Percentiles rank a stretch among this genome's conserved stretches.
Conservation (phyloP, 1,140 invertebrate species). For the Drosophila eugracilis region DNA sequence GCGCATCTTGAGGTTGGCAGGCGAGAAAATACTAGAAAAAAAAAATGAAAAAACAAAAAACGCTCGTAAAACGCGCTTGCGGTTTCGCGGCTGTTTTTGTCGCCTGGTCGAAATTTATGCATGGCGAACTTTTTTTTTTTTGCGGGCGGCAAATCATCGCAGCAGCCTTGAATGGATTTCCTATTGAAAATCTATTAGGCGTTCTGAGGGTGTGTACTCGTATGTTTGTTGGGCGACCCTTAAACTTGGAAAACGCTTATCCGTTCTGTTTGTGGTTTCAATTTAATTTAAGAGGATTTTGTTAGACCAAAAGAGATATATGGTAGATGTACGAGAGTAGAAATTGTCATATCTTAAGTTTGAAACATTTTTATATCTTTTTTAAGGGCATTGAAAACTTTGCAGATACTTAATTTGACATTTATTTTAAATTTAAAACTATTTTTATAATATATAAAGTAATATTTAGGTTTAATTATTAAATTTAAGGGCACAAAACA, state of each 20-base stretch:
- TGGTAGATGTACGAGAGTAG: too few relatives aligned
- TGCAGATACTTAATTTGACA: too few relatives aligned
- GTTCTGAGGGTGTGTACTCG: background rate
- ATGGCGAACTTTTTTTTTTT: slow-evolving; percentile 21
- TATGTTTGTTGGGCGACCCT: background rate
- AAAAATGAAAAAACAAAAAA: too few relatives aligned
- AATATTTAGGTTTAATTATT: too few relatives aligned
- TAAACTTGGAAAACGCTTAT: background rate
- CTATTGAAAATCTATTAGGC: slow-evolving; percentile 14
- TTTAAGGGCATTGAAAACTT: too few relatives aligned
- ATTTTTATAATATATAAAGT: too few relatives aligned
- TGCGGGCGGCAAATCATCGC: slow-evolving; percentile 8
- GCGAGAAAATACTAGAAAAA: too few relatives aligned
- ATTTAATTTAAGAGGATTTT: slow-evolving; percentile 1
- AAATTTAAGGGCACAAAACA: too few relatives aligned
- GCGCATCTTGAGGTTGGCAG: slow-evolving; percentile 26
- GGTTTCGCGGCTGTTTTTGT: slow-evolving; percentile 32
- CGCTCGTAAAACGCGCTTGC: slow-evolving; percentile 42
- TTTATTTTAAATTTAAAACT: too few relatives aligned
- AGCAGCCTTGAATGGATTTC: slow-evolving; percentile 18
- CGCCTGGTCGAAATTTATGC: slow-evolving; percentile 37
- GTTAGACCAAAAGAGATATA: background rate
- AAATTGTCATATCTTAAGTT: too few relatives aligned
- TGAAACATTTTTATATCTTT: too few relatives aligned
- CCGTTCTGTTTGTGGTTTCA: background rate